phyloP scores from a whole-genome alignment of 2,888 invertebrate genomes.

The Clusia tigrina region DNA sequence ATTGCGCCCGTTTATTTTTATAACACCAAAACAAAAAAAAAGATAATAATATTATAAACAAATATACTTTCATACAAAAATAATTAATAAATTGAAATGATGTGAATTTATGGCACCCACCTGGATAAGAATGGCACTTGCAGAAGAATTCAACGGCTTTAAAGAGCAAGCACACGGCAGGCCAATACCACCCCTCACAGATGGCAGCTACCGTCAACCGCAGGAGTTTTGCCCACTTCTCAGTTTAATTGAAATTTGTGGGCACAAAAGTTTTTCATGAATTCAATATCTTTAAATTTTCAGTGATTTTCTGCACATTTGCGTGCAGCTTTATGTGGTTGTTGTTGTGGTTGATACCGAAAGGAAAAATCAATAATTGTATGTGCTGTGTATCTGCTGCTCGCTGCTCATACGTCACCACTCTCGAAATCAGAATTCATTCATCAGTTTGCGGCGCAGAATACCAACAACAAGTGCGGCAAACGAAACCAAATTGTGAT shows the following conservation, averaged over 20 bases:
- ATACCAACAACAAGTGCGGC: too few relatives aligned
- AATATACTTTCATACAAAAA: neutral
- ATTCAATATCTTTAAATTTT: slow-evolving; percentile 12
- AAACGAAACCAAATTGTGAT: too few relatives aligned
- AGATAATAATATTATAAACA: too few relatives aligned
- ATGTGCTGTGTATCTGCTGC: too few relatives aligned
- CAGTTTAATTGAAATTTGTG: too few relatives aligned
- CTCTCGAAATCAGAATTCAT: slow-evolving; percentile 8
- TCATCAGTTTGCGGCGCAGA: slow-evolving; percentile 9
- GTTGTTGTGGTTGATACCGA: too few relatives aligned
- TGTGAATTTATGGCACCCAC: slow-evolving; percentile 43
- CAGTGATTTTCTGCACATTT: slow-evolving; percentile 7
- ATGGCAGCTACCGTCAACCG: neutral
- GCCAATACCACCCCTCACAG: neutral
- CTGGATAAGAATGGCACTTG: slow-evolving; percentile 63
- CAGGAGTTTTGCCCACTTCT: neutral
- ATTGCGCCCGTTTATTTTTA: too few relatives aligned
- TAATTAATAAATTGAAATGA: neutral
- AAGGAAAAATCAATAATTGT: too few relatives aligned
- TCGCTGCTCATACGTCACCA: slow-evolving; percentile 4
- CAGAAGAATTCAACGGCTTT: slow-evolving; percentile 56
- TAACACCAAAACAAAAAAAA: too few relatives aligned
- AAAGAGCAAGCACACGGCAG: neutral
- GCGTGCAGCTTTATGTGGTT: neutral
- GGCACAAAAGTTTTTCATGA: too few relatives aligned